Conservation (phyloP, 2,113 vertebrate genomes). For the Deroptyus accipitrinus region DNA sequence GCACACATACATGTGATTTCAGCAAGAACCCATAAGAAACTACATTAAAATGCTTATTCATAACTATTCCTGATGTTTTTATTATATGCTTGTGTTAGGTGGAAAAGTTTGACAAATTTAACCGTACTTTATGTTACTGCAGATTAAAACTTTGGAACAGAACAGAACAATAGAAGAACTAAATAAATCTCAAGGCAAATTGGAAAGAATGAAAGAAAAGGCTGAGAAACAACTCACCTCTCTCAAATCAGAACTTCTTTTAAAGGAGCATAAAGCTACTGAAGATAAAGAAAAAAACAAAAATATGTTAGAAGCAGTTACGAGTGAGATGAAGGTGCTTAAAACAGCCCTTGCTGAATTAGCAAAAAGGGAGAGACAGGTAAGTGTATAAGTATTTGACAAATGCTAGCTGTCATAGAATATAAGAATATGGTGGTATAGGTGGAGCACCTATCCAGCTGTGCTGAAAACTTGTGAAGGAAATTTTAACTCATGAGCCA, state of each 20-base stretch:
- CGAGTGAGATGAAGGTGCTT: slow-evolving; percentile 71
- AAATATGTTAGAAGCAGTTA: slow-evolving; percentile 64
- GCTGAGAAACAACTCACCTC: slow-evolving; percentile 76
- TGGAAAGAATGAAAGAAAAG: slow-evolving; percentile 82
- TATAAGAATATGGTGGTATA: neutral
- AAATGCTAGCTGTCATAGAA: neutral
- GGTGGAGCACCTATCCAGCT: neutral
- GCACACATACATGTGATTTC: neutral
- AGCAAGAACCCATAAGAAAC: neutral
- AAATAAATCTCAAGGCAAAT: slow-evolving; percentile 75
- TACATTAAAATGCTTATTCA: neutral
- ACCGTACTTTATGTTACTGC: slow-evolving; percentile 12
- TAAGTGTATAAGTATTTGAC: slow-evolving; percentile 17
- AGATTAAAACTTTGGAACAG: slow-evolving; percentile 88
- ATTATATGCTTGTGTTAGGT: neutral
- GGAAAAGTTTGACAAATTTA: neutral
- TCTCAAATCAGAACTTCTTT: slow-evolving; percentile 78
- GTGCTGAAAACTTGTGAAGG: neutral
- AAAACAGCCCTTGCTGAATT: slow-evolving; percentile 81
- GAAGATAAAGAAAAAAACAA: slow-evolving; percentile 74
- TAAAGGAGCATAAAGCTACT: slow-evolving; percentile 66
- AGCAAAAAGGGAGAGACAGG: slow-evolving; percentile 83
- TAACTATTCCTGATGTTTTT: neutral
- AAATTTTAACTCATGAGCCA: neutral
- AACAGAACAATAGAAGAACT: slow-evolving; percentile 82